Evolutionary conservation across 1,140 invertebrate genomes (phyloP).

Genomic region (Ericerus pela): DNA sequence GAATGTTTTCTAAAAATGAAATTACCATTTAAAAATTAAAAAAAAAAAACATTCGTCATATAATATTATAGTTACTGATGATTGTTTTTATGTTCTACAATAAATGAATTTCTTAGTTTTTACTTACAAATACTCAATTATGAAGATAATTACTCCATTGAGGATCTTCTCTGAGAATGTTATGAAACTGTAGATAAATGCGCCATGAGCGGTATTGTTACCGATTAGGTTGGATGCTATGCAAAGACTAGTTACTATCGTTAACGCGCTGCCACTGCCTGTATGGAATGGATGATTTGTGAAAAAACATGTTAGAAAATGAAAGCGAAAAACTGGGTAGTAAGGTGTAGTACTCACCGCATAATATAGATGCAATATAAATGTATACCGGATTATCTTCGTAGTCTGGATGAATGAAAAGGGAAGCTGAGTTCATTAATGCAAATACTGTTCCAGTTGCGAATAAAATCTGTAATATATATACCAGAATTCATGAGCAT

Average conservation of each 20-base stretch:
- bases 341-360: background rate
- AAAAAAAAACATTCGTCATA: too few relatives aligned
- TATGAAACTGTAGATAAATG: slow-evolving; percentile 83
- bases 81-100: too few relatives aligned
- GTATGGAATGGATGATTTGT: slow-evolving; percentile 22
- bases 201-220: slow-evolving; percentile 69
- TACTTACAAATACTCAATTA: slow-evolving; percentile 64
- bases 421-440: background rate
- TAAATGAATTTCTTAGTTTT: too few relatives aligned
- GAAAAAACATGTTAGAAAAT: too few relatives aligned
- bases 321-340: too few relatives aligned
- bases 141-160: slow-evolving; percentile 68
- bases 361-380: background rate
- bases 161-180: slow-evolving; percentile 88
- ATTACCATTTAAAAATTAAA: background rate
- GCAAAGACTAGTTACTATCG: slow-evolving; percentile 78
- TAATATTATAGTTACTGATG: too few relatives aligned
- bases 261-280: slow-evolving; percentile 70
- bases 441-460: background rate
- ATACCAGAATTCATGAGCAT: background rate
- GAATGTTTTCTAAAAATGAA: slow-evolving; percentile 2
- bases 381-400: background rate
- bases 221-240: slow-evolving; percentile 84
- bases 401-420: background rate
- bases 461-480: background rate